These are phyloP conservation scores for Poeciliopsis gracilis DNA, from an alignment of 2,797 vertebrate species.

Conservation along the genomic window DNA sequence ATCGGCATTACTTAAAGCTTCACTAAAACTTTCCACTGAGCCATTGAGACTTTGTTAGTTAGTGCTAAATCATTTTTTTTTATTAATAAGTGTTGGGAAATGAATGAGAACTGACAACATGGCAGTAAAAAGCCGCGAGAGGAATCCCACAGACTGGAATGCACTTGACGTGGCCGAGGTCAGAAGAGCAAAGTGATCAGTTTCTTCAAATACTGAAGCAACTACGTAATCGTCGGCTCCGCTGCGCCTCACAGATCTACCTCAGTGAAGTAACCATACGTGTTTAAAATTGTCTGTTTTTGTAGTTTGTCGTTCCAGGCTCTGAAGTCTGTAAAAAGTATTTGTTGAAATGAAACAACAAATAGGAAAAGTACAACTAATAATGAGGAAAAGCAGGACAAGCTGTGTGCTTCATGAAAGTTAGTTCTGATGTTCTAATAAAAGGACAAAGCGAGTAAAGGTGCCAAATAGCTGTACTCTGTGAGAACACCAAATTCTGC, in stretches of 20 bases:
- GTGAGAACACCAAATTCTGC: not conserved
- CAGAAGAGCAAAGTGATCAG: constrained; percentile 39
- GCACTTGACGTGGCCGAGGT: constrained; percentile 30
- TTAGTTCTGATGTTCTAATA: not conserved
- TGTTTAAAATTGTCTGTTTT: not conserved
- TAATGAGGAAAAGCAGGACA: not conserved
- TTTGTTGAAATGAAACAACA: not conserved
- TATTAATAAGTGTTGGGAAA: constrained; percentile 16
- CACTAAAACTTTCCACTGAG: constrained; percentile 10
- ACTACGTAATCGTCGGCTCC: not conserved
- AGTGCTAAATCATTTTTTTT: constrained; percentile 1
- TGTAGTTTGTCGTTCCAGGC: not conserved
- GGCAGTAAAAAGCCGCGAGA: not conserved
- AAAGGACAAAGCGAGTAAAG: not conserved
- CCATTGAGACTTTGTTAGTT: not conserved
- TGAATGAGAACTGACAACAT: constrained; percentile 17
- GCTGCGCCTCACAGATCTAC: not conserved
- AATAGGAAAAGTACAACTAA: not conserved
- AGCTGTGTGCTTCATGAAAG: too few relatives aligned
- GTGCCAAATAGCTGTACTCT: not conserved
- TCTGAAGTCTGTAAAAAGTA: not conserved
- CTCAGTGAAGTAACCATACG: not conserved
- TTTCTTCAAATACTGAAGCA: constrained; percentile 7
- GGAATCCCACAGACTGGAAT: constrained; percentile 20
- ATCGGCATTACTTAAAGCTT: not conserved